Conservation (phyloP, 1,140 invertebrate genomes). For the Mactra quadrangularis region DNA sequence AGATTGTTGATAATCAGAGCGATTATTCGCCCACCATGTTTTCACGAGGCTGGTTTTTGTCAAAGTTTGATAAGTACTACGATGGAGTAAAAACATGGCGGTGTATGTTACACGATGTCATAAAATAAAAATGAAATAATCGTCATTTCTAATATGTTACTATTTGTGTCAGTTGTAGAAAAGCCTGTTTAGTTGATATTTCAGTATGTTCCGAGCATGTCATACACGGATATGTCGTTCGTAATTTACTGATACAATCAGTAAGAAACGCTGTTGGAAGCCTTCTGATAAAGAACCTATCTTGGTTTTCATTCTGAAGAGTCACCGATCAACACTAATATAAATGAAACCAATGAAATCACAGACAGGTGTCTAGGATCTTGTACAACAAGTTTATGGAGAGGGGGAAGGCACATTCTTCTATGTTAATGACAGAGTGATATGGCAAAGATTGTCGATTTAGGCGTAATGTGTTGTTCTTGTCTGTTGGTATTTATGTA, state of each 20-base stretch:
- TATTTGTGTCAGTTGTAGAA: no score
- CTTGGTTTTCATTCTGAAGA: conserved; percentile 8
- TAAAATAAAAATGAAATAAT: no score
- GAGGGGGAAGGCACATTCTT: conserved; percentile 21
- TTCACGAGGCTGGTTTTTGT: no score
- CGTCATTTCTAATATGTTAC: no score
- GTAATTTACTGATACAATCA: conserved; percentile 58
- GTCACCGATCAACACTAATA: conserved; percentile 52
- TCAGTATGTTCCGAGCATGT: background rate
- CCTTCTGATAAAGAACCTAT: conserved; percentile 27
- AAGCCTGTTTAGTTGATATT: background rate
- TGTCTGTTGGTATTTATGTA: conserved; percentile 10
- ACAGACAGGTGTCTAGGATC: conserved; percentile 39
- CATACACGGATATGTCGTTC: conserved; percentile 40
- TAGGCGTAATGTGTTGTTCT: conserved; percentile 36
- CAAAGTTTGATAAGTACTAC: no score
- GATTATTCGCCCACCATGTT: no score
- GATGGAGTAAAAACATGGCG: no score
- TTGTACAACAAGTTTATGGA: conserved; percentile 38
- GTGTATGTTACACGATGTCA: no score
- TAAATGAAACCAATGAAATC: conserved; percentile 28
- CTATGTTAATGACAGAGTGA: background rate
- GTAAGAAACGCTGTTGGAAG: conserved; percentile 29
- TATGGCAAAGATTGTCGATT: conserved; percentile 20
- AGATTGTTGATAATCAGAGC: no score